Conservation (phyloP, 2,113 vertebrate genomes). For the Paedocypris sp. region DNA sequence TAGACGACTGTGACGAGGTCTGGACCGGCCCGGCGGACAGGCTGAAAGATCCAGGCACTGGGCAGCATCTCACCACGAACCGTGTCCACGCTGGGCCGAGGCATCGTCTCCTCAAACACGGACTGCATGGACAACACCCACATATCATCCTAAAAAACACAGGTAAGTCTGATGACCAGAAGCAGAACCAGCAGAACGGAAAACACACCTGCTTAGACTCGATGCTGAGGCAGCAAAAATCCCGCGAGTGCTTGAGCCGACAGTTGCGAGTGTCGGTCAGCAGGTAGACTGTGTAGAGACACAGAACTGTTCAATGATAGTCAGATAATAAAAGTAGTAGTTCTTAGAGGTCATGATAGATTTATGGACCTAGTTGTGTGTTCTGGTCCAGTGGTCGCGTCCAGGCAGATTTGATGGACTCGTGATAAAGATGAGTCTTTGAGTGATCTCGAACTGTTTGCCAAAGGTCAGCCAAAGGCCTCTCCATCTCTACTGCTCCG, state of each 20-base stretch:
- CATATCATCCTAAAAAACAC: conserved; percentile 60
- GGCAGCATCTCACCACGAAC: conserved; percentile 88
- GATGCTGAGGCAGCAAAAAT: conserved; percentile 92
- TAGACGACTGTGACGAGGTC: conserved; percentile 76
- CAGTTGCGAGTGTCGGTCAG: conserved; percentile 71
- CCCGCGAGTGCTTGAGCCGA: conserved; percentile 79
- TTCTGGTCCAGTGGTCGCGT: conserved; percentile 76
- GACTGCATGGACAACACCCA: conserved; percentile 81
- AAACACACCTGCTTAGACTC: conserved; percentile 76
- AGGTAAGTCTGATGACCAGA: too few species aligned
- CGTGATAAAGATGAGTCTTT: conserved; percentile 74
- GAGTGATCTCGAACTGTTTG: conserved; percentile 71
- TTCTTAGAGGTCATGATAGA: too few species aligned
- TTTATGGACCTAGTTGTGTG: conserved; percentile 83
- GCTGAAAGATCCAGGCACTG: conserved; percentile 87
- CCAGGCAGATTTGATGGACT: conserved; percentile 68
- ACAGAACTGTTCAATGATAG: background rate
- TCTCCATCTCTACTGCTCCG: conserved; percentile 72
- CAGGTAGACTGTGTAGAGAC: conserved; percentile 71
- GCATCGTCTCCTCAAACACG: conserved; percentile 80
- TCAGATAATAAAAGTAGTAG: too few species aligned
- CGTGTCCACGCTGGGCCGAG: conserved; percentile 71
- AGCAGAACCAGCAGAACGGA: background rate
- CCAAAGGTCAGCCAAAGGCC: conserved; percentile 71
- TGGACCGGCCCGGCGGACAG: conserved; percentile 58